Evolutionary conservation across 2,888 invertebrate genomes (phyloP).

Genomic region (Cabera pusaria): DNA sequence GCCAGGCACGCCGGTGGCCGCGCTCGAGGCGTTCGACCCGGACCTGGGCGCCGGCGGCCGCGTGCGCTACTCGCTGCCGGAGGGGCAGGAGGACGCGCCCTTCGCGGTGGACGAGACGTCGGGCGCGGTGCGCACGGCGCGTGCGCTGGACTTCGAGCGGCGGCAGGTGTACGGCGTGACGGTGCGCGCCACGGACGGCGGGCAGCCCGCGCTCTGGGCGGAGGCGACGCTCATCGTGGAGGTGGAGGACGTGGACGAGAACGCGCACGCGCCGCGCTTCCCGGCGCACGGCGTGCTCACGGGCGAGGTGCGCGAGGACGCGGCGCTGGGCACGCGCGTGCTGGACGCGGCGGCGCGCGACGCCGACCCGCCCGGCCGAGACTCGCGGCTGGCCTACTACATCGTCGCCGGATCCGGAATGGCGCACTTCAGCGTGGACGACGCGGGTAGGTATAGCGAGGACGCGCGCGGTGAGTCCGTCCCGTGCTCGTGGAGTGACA

Average conservation of each 20-base stretch:
- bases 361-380: slow-evolving; percentile 90
- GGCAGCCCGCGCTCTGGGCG: slow-evolving; percentile 90
- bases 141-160: slow-evolving; percentile 93
- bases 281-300: slow-evolving; percentile 88
- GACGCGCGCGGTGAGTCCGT: not conserved
- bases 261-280: slow-evolving; percentile 92
- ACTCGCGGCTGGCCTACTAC: slow-evolving; percentile 92
- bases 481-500: too few relatives aligned
- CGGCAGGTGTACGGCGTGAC: slow-evolving; percentile 93
- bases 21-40: slow-evolving; percentile 91
- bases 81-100: slow-evolving; percentile 83
- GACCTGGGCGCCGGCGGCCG: slow-evolving; percentile 93
- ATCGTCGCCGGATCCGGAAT: slow-evolving; percentile 95
- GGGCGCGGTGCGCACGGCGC: slow-evolving; percentile 92
- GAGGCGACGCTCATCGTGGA: slow-evolving; percentile 93
- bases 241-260: slow-evolving; percentile 97
- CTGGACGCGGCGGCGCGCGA: slow-evolving; percentile 91
- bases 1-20: slow-evolving; percentile 92
- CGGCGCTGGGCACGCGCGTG: slow-evolving; percentile 89
- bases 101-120: slow-evolving; percentile 94
- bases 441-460: slow-evolving; percentile 86
- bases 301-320: slow-evolving; percentile 91
- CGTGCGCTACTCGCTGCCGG: slow-evolving; percentile 90
- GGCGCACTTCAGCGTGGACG: slow-evolving; percentile 95
- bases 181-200: slow-evolving; percentile 93